Conservation (phyloP, 2,113 vertebrate genomes). For the Hemichromis elongatus region DNA sequence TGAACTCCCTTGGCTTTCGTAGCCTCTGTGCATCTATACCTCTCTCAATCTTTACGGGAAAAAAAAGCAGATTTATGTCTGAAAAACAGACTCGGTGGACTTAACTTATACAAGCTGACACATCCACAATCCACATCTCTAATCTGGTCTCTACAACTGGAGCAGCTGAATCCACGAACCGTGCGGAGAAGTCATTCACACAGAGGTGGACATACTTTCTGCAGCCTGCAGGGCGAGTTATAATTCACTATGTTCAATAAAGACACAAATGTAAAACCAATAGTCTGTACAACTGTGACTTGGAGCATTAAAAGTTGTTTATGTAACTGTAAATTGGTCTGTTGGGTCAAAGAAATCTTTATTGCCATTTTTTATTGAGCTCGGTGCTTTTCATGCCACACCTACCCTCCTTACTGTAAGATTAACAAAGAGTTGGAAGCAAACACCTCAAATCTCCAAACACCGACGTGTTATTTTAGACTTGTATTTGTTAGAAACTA, state of each 20-base stretch:
- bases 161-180: background rate
- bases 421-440: fast-evolving
- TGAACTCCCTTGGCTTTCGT: background rate
- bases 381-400: background rate
- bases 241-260: background rate
- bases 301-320: background rate
- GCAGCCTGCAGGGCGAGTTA: background rate
- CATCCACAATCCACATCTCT: background rate
- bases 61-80: background rate
- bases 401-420: background rate
- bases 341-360: background rate
- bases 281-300: background rate
- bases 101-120: fast-evolving
- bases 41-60: background rate
- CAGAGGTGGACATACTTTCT: background rate
- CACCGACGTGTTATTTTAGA: fast-evolving
- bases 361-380: background rate
- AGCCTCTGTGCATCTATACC: background rate
- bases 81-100: background rate
- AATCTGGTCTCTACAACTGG: background rate
- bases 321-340: background rate
- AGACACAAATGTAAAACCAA: background rate
- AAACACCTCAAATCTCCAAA: background rate
- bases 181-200: background rate
- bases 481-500: background rate